Base-by-base conservation (phyloP, 2,888 invertebrate genomes). In the Parnassius glacialis region DNA sequence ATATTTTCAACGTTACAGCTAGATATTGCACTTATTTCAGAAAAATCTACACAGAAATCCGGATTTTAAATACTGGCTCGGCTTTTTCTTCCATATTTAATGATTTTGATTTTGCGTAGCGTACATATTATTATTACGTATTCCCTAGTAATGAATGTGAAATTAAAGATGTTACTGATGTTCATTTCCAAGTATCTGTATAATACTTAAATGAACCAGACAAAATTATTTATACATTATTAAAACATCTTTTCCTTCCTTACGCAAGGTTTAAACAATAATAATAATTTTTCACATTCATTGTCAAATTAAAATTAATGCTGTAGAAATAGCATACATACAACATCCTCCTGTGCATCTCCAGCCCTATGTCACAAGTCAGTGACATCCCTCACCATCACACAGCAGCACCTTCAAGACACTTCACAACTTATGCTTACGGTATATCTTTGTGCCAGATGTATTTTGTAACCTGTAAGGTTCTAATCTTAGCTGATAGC, bases 61-160 rank as follows among this genome's bases (percentile, higher is more conserved):
- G 83, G 87, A 82, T 84, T 85, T 87, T 84, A 85, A 87, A 87
- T 89, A 90, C 86, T 91, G 90, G 90, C 90, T 91, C 90, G 90
- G 90, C 48, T 81, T 88, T 81, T 79, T 83, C 74, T 81, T 83
- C 78, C 79, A 83, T 80, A 74, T 79, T 78, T 79, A 79, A 79
- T 78, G 78, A 74, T 76, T 73, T 75, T 72, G 65, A 68, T 71
- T 65, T 70, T 74, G 73, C 73, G 68, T 69, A 69, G 70, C 67
- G 66, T 69, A 73, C 59, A 68, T 65, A 65, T 64, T 68, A 71
- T 74, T 73, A 75, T 74, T 75, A 77, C 68, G 73, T 74, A 74
- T 69, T 70, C 68, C 73, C 68, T 73, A 77, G 70, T 76, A 79
- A 76, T 75, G 75, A 75, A 74, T 70, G 71, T 76, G 72, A 78